Conservation (phyloP, 1,140 invertebrate genomes). For the Nasonia longicornis region DNA sequence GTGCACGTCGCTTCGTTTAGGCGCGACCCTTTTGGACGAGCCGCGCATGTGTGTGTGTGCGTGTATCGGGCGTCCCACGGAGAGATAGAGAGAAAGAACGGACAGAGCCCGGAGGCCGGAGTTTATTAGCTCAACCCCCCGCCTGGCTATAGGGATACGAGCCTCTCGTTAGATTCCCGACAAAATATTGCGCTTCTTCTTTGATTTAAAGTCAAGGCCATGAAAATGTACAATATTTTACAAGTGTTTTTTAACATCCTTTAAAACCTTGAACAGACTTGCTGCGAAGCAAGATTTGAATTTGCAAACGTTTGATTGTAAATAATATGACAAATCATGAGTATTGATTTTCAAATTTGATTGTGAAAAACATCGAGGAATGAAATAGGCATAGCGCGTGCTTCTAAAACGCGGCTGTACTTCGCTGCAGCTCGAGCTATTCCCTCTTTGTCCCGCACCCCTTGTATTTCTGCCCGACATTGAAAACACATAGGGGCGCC, state of each 20-base stretch:
- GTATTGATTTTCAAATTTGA: background rate
- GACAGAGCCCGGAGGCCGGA: constrained; percentile 56
- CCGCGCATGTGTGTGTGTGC: background rate
- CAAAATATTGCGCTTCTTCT: constrained; percentile 12
- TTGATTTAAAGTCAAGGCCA: background rate
- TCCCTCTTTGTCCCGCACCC: constrained; percentile 1
- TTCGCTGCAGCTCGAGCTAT: background rate
- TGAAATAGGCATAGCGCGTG: background rate
- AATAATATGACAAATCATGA: background rate
- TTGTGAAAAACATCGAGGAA: background rate
- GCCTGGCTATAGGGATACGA: constrained; percentile 47
- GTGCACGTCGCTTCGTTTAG: background rate
- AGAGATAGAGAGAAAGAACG: constrained; percentile 51
- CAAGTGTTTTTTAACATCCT: background rate
- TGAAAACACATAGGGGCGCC: constrained; percentile 13
- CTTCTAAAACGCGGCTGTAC: background rate
- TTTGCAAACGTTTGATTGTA: background rate
- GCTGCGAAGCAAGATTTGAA: no score
- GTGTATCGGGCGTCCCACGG: constrained; percentile 54
- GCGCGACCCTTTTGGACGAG: background rate
- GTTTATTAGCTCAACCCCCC: constrained; percentile 63
- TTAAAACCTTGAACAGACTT: no score
- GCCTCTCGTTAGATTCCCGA: constrained; percentile 16
- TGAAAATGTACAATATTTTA: constrained; percentile 9
- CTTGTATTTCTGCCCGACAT: background rate